A percentile compares a stretch with the other conserved stretches of the same genome.
Conservation (phyloP, 2,888 invertebrate species). For the Subacronicta megacephala region DNA sequence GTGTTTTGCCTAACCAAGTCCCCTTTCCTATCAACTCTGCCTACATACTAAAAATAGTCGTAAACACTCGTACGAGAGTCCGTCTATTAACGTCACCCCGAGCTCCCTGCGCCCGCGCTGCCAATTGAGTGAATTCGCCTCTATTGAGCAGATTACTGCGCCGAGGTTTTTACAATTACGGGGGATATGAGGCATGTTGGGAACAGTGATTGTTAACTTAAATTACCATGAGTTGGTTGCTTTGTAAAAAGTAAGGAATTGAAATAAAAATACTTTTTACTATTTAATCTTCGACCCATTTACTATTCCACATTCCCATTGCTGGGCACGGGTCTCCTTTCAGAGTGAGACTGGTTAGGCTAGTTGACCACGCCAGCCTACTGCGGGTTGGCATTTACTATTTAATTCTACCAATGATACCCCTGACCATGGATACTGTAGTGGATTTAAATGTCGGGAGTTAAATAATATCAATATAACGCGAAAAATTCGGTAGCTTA, state of each 20-base stretch:
- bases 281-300: too few species aligned
- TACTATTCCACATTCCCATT: too few species aligned
- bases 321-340: too few species aligned
- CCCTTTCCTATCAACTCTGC: slow-evolving; percentile 15
- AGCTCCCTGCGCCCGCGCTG: slow-evolving; percentile 62
- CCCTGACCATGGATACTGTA: too few species aligned
- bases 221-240: slow-evolving; percentile 8
- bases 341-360: too few species aligned
- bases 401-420: too few species aligned
- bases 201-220: slow-evolving; percentile 48
- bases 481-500: too few species aligned
- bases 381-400: too few species aligned
- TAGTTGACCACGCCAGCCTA: too few species aligned
- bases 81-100: slow-evolving; percentile 60
- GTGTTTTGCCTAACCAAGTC: background rate
- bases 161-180: slow-evolving; percentile 78
- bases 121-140: slow-evolving; percentile 84
- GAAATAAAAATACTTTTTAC: too few species aligned
- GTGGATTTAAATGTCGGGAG: too few species aligned
- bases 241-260: background rate
- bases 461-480: too few species aligned
- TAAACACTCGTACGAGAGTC: slow-evolving; percentile 29
- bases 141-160: slow-evolving; percentile 83
- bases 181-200: slow-evolving; percentile 60
- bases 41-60: slow-evolving; percentile 43